Evolutionary conservation across 2,797 vertebrate genomes (phyloP), one percentile per base, ranked within the genome.

Genomic region (Zalophus californianus): DNA sequence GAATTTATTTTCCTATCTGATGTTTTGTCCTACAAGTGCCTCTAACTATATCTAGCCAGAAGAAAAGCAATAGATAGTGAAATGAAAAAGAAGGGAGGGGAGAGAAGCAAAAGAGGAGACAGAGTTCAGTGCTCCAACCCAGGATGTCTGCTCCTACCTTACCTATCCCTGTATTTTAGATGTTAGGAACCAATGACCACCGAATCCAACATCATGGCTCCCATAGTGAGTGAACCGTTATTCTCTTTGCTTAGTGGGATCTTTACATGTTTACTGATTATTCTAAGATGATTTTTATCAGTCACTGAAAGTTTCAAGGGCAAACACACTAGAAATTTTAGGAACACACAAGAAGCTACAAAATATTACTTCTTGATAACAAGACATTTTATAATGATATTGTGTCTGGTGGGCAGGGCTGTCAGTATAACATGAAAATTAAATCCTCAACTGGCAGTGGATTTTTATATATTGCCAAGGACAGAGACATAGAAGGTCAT

Each of bases 231-330:
- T 20, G 16, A 87, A 90, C 20, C 44, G 10, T 9, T 62, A 44
- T 29, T 96, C 14, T 72, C 60, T 86, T 58, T 73, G 54, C n/a
- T 32, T 29, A 21, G 10, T 73, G 54, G 35, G 38, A 54, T 87
- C 64, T 83, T 35, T 83, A 11, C 38, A 52, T 35, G 29, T 38
- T 80, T 78, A 60, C 54, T 86, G 12, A 5, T 56, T 88, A 70
- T 83, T 85, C 64, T 38, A 78, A 21, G 15, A 78, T 85, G 41
- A 58, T 44, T 88, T 79, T 94, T 60, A 60, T 89, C 60, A 89
- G 66, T 87, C 86, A 29, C 48, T 80, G 27, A 86, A 93, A 62
- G 54, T 91, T 95, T 97, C 50, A 97, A 96, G 79, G 90, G 27
- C 58, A 95, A 92, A 89, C 66, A 21, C 1, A 86, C 25, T 82